Evolutionary conservation across 2,113 vertebrate genomes (phyloP).

Genomic region (human (Homo sapiens)): DNA sequence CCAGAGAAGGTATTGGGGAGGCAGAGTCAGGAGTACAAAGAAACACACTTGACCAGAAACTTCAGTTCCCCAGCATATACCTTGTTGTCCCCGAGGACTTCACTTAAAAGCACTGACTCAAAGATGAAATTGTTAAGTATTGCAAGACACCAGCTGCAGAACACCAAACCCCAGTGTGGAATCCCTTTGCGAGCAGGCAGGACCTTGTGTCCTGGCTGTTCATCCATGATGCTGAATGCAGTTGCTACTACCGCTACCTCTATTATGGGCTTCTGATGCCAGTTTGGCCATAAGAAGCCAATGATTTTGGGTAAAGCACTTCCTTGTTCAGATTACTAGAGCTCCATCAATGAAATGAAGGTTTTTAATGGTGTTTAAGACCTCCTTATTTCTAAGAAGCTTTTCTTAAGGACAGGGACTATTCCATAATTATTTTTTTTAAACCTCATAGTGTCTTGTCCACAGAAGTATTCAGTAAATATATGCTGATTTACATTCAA

Average conservation of each 20-base stretch:
- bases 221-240: rapidly evolving
- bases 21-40: not conserved
- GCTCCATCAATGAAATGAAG: not conserved
- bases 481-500: not conserved
- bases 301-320: not conserved
- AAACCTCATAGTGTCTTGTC: not conserved
- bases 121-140: not conserved
- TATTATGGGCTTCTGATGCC: rapidly evolving
- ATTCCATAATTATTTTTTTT: not conserved
- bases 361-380: not conserved
- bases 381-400: not conserved
- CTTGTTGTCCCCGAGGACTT: not conserved
- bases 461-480: not conserved
- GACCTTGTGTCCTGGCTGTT: rapidly evolving
- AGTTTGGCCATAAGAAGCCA: not conserved
- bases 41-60: not conserved
- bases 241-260: rapidly evolving
- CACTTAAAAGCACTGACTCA: not conserved
- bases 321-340: not conserved
- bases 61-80: not conserved
- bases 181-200: not conserved
- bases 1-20: not conserved
- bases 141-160: not conserved
- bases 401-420: not conserved
- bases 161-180: rapidly evolving